Evolutionary conservation across 1,140 invertebrate genomes (phyloP).

Genomic region (Drosophila biarmipes): DNA sequence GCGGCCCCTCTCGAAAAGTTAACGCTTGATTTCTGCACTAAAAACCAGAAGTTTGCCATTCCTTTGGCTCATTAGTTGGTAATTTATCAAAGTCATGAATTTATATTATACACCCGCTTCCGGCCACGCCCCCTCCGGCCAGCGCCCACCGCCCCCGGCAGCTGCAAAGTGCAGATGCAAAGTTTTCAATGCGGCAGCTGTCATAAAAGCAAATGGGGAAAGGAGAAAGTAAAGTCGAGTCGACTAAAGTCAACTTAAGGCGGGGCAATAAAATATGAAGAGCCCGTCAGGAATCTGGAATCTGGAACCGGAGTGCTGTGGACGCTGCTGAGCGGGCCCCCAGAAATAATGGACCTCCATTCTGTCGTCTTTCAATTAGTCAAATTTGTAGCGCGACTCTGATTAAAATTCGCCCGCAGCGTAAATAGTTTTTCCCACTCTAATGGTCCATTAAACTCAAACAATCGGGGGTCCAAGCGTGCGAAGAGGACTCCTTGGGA

Average conservation of each 20-base stretch:
- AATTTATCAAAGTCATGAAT: slow-evolving; percentile 83
- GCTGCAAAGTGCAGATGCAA: slow-evolving; percentile 68
- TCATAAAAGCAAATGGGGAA: slow-evolving; percentile 63
- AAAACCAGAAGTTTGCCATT: slow-evolving; percentile 75
- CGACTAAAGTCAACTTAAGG: slow-evolving; percentile 2
- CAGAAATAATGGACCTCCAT: slow-evolving; percentile 13
- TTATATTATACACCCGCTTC: slow-evolving; percentile 43
- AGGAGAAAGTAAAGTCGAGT: slow-evolving; percentile 17
- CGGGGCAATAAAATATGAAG: slow-evolving; percentile 36
- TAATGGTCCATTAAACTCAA: slow-evolving; percentile 13
- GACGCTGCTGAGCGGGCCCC: not conserved
- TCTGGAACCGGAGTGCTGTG: not conserved
- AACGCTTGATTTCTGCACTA: slow-evolving; percentile 63
- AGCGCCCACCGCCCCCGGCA: slow-evolving; percentile 6
- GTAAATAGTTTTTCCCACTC: slow-evolving; percentile 25
- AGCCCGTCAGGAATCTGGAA: not conserved
- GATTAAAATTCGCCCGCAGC: slow-evolving; percentile 40
- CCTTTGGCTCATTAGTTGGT: slow-evolving; percentile 74
- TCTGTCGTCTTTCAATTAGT: slow-evolving; percentile 49
- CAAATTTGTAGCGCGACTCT: slow-evolving; percentile 49
- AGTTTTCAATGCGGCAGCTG: slow-evolving; percentile 57
- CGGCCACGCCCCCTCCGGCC: not conserved
- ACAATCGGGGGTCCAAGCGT: not conserved
- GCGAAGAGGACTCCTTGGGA: not conserved
- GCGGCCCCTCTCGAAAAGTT: slow-evolving; percentile 41